Percentiles rank a stretch among this genome's conserved stretches.
These are phyloP conservation scores for Crematogaster levior DNA, from an alignment of 2,888 invertebrate genomes.

Conservation along the genomic window DNA sequence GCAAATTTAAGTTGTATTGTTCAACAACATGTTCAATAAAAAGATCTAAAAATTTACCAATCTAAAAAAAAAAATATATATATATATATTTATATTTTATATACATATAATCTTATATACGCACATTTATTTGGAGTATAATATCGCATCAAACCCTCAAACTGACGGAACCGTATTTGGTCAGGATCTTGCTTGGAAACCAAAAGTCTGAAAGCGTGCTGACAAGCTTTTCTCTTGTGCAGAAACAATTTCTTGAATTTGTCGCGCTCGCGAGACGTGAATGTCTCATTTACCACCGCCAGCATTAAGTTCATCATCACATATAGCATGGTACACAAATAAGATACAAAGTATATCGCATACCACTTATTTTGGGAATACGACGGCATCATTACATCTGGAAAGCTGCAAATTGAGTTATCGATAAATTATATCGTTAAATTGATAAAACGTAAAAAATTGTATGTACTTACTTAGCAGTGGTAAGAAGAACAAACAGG, in stretches of 20 bases:
- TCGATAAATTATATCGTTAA: slow-evolving; percentile 1
- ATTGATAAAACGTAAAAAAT: not conserved
- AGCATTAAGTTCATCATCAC: slow-evolving; percentile 97
- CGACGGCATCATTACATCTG: slow-evolving; percentile 97
- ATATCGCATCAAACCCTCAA: slow-evolving; percentile 92
- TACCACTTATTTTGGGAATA: slow-evolving; percentile 93
- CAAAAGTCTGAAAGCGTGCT: slow-evolving; percentile 92
- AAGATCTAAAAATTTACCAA: too few relatives aligned
- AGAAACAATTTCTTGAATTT: slow-evolving; percentile 94
- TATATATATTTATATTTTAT: too few relatives aligned
- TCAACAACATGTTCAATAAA: not conserved
- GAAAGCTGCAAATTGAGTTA: slow-evolving; percentile 88
- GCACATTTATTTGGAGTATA: slow-evolving; percentile 91
- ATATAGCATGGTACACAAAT: slow-evolving; percentile 94
- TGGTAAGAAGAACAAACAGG: slow-evolving; percentile 95
- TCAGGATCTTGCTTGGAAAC: slow-evolving; percentile 92
- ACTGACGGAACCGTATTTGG: slow-evolving; percentile 90
- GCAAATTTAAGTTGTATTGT: not conserved
- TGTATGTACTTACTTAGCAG: slow-evolving; percentile 92
- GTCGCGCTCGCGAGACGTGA: slow-evolving; percentile 94
- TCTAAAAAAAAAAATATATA: too few relatives aligned
- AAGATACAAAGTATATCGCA: slow-evolving; percentile 94
- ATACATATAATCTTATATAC: slow-evolving; percentile 71
- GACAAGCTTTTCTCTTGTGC: slow-evolving; percentile 93
- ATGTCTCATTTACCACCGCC: slow-evolving; percentile 96